These are phyloP conservation scores for Megaceryle maxima DNA, from an alignment of 2,113 vertebrate genomes.

Conservation along the genomic window DNA sequence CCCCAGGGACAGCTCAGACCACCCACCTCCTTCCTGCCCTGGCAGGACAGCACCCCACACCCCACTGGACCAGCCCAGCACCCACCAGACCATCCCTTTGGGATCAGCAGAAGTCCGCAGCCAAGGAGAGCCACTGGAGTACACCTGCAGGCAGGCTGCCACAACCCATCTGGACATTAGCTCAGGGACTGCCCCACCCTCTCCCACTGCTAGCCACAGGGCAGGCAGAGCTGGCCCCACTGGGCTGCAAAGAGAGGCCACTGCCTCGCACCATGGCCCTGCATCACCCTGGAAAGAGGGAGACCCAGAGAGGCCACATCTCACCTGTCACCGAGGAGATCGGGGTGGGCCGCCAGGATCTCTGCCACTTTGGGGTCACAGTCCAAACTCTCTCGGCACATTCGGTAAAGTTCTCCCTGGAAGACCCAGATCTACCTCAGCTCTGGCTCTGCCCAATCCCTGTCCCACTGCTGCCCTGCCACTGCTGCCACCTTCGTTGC, in stretches of 20 bases:
- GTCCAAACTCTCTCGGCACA: conserved; percentile 81
- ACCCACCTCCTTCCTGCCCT: background rate
- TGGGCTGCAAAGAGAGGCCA: background rate
- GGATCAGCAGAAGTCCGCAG: background rate
- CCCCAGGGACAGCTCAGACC: background rate
- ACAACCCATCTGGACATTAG: background rate
- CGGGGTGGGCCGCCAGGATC: conserved; percentile 71
- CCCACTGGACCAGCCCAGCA: background rate
- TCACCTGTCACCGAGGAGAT: conserved; percentile 84
- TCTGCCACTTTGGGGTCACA: conserved; percentile 71
- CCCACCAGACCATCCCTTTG: background rate
- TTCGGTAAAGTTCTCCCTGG: conserved; percentile 82
- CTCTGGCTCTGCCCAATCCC: background rate
- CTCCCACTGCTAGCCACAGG: rapidly evolving
- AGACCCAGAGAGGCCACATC: background rate
- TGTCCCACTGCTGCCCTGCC: background rate
- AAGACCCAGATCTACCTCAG: background rate
- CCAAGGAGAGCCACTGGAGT: background rate
- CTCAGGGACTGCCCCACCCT: background rate
- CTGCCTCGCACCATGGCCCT: rapidly evolving
- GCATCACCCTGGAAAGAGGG: background rate
- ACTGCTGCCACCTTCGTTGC: background rate
- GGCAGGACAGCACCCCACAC: rapidly evolving
- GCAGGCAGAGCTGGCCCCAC: background rate
- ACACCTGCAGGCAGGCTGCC: background rate